phyloP scores from a whole-genome alignment of 37 sponge, comb jelly and placozoan genomes.

The Aplysina aerophoba region DNA sequence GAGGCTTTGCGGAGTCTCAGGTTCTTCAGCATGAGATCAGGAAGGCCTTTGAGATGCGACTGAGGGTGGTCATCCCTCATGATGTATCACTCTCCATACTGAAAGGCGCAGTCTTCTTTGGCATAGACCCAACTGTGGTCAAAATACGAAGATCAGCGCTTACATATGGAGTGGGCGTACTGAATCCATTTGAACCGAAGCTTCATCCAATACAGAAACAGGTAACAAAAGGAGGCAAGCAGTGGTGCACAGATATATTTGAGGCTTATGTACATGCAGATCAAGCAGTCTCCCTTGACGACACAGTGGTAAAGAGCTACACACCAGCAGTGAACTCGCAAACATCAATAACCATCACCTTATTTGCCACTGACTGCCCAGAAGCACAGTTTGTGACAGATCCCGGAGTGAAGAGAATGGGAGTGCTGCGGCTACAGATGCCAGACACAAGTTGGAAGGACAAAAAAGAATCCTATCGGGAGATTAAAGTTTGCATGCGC shows the following conservation, averaged over 20 bases:
- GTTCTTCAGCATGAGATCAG: slow-evolving; percentile 66
- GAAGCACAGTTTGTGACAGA: slow-evolving; percentile 69
- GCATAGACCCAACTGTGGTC: slow-evolving; percentile 71
- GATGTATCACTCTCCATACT: slow-evolving; percentile 80
- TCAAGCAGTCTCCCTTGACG: slow-evolving; percentile 71
- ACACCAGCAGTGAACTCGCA: slow-evolving; percentile 51
- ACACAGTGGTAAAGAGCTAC: slow-evolving; percentile 70
- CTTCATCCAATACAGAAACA: slow-evolving; percentile 75
- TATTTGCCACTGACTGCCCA: slow-evolving; percentile 66
- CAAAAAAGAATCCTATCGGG: slow-evolving; percentile 29
- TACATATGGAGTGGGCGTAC: slow-evolving; percentile 86
- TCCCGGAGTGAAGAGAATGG: slow-evolving; percentile 68
- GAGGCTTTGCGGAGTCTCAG: slow-evolving; percentile 84
- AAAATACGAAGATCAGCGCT: slow-evolving; percentile 72
- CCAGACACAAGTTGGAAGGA: slow-evolving; percentile 33
- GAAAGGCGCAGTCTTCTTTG: slow-evolving; percentile 89
- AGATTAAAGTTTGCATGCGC: slow-evolving; percentile 66
- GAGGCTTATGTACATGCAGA: slow-evolving; percentile 79
- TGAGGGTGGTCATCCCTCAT: slow-evolving; percentile 80
- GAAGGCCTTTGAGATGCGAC: slow-evolving; percentile 42
- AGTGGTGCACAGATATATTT: slow-evolving; percentile 86
- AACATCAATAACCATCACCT: slow-evolving; percentile 68
- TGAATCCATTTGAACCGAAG: slow-evolving; percentile 66
- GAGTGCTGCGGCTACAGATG: slow-evolving; percentile 69
- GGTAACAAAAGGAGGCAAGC: slow-evolving; percentile 63